phyloP scores from a whole-genome alignment of 30 jellyfish, hydroid and myxozoan species.

The Clytia hemisphaerica region DNA sequence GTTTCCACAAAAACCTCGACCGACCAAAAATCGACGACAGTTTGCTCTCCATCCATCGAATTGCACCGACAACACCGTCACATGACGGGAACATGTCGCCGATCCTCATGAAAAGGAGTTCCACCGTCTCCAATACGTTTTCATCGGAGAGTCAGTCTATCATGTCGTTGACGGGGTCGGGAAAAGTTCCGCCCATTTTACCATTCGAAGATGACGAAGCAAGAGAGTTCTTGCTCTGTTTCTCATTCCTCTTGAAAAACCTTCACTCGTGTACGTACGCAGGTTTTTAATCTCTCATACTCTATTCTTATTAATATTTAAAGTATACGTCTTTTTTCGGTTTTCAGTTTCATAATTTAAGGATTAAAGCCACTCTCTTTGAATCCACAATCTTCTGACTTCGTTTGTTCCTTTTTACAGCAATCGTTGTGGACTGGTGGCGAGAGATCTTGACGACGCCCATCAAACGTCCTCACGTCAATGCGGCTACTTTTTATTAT shows the following conservation, averaged over 20 bases:
- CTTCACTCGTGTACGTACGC: constrained; percentile 67
- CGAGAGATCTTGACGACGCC: constrained; percentile 78
- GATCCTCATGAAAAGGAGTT: not conserved
- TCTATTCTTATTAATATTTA: not conserved
- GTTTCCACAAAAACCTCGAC: constrained; percentile 92
- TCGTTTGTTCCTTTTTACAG: constrained; percentile 30
- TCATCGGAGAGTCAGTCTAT: constrained; percentile 16
- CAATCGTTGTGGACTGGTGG: constrained; percentile 97
- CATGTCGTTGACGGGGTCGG: constrained; percentile 46
- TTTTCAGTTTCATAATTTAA: not conserved
- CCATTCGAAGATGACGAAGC: constrained; percentile 96
- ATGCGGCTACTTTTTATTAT: constrained; percentile 62
- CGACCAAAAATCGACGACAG: constrained; percentile 89
- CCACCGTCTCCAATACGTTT: constrained; percentile 11
- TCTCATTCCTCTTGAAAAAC: constrained; percentile 61
- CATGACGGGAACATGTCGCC: constrained; percentile 38
- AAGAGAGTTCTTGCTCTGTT: constrained; percentile 65
- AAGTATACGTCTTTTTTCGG: not conserved
- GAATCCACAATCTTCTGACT: not conserved
- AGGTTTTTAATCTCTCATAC: not conserved
- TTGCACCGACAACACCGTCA: constrained; percentile 56
- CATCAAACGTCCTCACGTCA: constrained; percentile 66
- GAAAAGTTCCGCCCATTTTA: constrained; percentile 33
- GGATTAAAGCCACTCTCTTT: not conserved
- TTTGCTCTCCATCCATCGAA: constrained; percentile 62